Conservation (phyloP, 2,797 vertebrate genomes). For the Macrochelys suwanniensis region DNA sequence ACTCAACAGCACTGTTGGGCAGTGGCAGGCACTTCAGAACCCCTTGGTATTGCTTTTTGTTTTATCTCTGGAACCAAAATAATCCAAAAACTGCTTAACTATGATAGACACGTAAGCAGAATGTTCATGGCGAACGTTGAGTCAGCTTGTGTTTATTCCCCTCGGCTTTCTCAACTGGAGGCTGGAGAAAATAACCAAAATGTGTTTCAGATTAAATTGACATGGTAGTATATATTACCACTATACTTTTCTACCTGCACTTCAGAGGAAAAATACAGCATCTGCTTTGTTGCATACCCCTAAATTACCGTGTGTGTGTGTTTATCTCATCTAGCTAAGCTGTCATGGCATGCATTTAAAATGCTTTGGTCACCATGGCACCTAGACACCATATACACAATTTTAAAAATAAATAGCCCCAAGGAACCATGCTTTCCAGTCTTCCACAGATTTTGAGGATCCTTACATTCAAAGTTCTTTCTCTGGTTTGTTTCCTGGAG, state of each 20-base stretch:
- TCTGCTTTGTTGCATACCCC: background rate
- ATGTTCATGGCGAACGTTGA: background rate
- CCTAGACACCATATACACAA: background rate
- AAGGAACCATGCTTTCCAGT: background rate
- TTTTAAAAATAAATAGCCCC: background rate
- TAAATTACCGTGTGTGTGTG: conserved; percentile 17
- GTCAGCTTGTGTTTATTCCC: background rate
- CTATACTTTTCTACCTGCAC: background rate
- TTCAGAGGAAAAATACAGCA: background rate
- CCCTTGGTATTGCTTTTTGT: background rate
- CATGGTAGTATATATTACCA: background rate
- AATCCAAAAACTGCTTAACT: background rate
- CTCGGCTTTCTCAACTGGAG: background rate
- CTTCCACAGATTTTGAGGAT: background rate
- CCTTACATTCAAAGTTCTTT: background rate
- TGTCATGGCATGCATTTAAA: conserved; percentile 19
- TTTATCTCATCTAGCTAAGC: background rate
- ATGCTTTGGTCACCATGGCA: conserved; percentile 1
- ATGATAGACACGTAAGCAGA: background rate
- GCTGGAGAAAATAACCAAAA: background rate
- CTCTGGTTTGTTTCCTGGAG: background rate
- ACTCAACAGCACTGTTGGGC: background rate
- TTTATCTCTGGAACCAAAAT: conserved; percentile 13
- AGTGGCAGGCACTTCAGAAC: background rate
- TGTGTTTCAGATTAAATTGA: background rate